Base-by-base conservation (phyloP, 2,888 invertebrate species). In the Autographa gamma region DNA sequence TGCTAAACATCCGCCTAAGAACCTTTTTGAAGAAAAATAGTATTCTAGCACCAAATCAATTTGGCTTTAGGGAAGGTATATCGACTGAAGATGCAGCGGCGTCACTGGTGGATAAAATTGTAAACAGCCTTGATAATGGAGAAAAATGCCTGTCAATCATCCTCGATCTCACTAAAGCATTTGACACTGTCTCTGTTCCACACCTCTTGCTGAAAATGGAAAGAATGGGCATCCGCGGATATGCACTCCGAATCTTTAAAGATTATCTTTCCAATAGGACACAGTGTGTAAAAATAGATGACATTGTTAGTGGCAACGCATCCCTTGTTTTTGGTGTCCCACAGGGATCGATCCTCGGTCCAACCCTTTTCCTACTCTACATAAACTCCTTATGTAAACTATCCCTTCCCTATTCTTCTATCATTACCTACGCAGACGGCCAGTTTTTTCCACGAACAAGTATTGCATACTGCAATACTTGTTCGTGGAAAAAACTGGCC, bases 381-480 rank as follows among this genome's bases (percentile, higher is more conserved):
- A 66, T 66, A 18, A 66, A 60, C 31, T 66, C 48, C 18, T 16
- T 60, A 32, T 60, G 66, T 11, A 38, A 2, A 2, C 38, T 38
- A 38, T 11, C 38, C 7, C 38, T 38, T 11, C 38, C 65, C 43
- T 59, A 59, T 59, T 41, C 43, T 34, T 60, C 60, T 60, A 38
- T 60, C 38, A 18, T 65, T 59, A 14, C 58, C n/a, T 58, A 59
- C 31, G 65, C 58, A 25, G 43, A 65, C 59, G 65, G n/a, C n/a
- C n/a, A n/a, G n/a, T n/a, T n/a, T n/a, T n/a, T n/a, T n/a, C n/a
- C n/a, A n/a, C n/a, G n/a, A n/a, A n/a, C n/a, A n/a, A n/a, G n/a
- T n/a, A n/a, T n/a, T n/a, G n/a, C n/a, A 65, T 65, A 65, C 65
- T 43, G 65, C 65, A 31, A 65, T 65, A 59, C 59, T 65, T 43